A percentile compares a stretch with the other conserved stretches of the same genome.
Conservation (phyloP, 1,140 invertebrate species). For the Nasonia vitripennis region DNA sequence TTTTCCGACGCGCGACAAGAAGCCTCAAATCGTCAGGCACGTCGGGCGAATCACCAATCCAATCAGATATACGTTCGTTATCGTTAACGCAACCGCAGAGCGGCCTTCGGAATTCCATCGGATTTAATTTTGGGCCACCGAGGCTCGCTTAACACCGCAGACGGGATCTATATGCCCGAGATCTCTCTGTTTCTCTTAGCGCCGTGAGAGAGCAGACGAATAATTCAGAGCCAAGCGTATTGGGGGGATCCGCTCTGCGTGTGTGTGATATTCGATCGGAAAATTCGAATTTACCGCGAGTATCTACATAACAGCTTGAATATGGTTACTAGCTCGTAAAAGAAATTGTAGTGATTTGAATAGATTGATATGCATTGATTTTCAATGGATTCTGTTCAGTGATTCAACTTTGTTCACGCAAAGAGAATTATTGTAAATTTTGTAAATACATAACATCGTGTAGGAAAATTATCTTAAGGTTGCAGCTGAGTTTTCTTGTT, state of each 20-base stretch:
- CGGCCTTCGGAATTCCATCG: neutral
- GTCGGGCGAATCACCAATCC: neutral
- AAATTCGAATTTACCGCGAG: neutral
- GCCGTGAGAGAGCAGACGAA: neutral
- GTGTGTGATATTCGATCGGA: too few species aligned
- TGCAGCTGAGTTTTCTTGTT: too few species aligned
- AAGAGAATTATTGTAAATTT: too few species aligned
- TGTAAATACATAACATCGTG: too few species aligned
- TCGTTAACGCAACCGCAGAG: neutral
- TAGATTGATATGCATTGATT: too few species aligned
- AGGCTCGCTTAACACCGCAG: neutral
- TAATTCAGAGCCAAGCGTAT: neutral
- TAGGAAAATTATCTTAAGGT: too few species aligned
- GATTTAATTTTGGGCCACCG: neutral
- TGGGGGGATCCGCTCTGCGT: too few species aligned
- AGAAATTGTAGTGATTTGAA: neutral
- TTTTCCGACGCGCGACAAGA: too few species aligned
- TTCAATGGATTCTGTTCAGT: too few species aligned
- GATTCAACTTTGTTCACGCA: too few species aligned
- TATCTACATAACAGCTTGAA: neutral
- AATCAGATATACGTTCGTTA: too few species aligned
- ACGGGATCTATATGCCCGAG: neutral
- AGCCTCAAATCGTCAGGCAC: neutral
- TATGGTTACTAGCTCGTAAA: neutral
- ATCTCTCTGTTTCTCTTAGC: constrained; percentile 1